These are phyloP conservation scores for Melinaea menophilus DNA, from an alignment of 2,888 invertebrate species.

Conservation along the genomic window DNA sequence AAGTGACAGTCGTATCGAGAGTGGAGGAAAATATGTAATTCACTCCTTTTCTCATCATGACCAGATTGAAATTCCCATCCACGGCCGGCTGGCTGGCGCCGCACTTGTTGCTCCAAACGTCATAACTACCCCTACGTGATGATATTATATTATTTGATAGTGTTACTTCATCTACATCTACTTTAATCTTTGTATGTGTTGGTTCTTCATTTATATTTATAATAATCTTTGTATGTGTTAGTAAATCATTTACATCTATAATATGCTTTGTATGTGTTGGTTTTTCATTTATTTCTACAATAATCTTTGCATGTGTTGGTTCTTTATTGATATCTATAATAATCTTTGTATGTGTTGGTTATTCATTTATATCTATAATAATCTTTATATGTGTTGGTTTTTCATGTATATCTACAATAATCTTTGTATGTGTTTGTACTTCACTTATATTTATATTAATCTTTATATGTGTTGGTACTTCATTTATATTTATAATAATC, in stretches of 20 bases:
- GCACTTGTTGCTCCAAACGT: constrained; percentile 70
- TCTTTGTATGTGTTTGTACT: constrained; percentile 10
- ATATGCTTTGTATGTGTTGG: constrained; percentile 26
- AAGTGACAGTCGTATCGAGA: constrained; percentile 24
- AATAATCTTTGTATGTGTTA: too few species aligned
- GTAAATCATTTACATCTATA: too few species aligned
- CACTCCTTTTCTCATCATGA: constrained; percentile 67
- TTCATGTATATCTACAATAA: constrained; percentile 41
- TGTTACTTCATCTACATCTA: constrained; percentile 48
- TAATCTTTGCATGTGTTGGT: constrained; percentile 17
- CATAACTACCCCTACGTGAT: constrained; percentile 68
- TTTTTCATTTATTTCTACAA: constrained; percentile 45
- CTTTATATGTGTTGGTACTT: too few species aligned
- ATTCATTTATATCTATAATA: too few species aligned
- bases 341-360: too few species aligned
- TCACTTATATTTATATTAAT: too few species aligned
- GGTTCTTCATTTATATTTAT: neutral
- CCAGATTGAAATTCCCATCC: constrained; percentile 73
- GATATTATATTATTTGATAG: constrained; percentile 55
- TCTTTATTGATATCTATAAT: too few species aligned
- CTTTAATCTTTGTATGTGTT: constrained; percentile 21
- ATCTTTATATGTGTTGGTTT: too few species aligned
- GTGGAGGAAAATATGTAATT: constrained; percentile 60
- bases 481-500: too few species aligned
- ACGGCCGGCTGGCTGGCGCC: constrained; percentile 62